Base-by-base conservation (phyloP, 2,113 vertebrate genomes). In the Cichladusa arquata region DNA sequence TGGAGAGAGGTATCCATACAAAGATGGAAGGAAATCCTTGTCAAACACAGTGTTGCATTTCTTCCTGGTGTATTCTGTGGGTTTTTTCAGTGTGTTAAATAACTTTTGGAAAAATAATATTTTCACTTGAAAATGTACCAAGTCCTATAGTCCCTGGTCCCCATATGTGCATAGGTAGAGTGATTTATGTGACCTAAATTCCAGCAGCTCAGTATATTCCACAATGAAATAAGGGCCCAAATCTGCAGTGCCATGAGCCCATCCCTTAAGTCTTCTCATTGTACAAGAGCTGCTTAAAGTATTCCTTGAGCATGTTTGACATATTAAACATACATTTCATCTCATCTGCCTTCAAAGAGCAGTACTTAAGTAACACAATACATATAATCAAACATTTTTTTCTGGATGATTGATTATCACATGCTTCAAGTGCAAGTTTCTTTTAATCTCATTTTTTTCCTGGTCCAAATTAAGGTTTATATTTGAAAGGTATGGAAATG, bases 311-410 rank as follows among this genome's bases (percentile, higher is more conserved):
- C 23, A 14, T 12, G 11, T 94, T 66, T 89, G 94, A 84, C 51
- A 19, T 78, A 56, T 69, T 87, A 89, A 96, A 81, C 48, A 81
- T 44, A 73, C 2, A 0, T 91, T 96, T 95, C 56, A 53, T 84
- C 65, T 91, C 45, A 48, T 69, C 89, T 92, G 50, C 73, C 77
- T 96, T 95, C 65, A 67, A 91, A 95, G 91, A 93, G 40, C 25
- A 53, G 38, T 40, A 40, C 77, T 92, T 83, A 71, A 88, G 67
- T 93, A 96, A 93, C 40, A 56, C 73, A 89, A 79, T 89, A 92
- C 36, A 60, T 86, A 40, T 81, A 93, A 95, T 93, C 83, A 86
- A 71, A 88, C 56, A 0, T 58, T 64, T 92, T 88, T 88, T 91
- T 66, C 86, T 91, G 44, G 24, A 29, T 96, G 71, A 81, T 66